Conservation (phyloP, 2,888 invertebrate genomes). For the Dryobotodes eremita region DNA sequence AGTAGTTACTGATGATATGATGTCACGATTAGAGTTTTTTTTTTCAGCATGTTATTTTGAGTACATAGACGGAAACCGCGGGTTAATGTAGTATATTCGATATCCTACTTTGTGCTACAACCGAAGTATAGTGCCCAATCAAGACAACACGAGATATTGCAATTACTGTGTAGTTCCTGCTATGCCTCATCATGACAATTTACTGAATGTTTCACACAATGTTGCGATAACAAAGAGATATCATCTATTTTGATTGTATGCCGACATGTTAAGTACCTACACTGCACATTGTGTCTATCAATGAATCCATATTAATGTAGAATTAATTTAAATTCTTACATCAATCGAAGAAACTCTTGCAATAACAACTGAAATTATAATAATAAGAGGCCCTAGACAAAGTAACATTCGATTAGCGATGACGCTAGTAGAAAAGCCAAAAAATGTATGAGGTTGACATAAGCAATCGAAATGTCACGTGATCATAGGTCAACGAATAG, state of each 20-base stretch:
- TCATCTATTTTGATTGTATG: constrained; percentile 32
- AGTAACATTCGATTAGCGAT: too few relatives aligned
- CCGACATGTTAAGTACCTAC: constrained; percentile 3
- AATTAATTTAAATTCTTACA: background rate
- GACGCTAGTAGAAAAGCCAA: too few relatives aligned
- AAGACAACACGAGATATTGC: constrained; percentile 42
- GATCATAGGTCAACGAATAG: too few relatives aligned
- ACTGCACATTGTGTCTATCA: constrained; percentile 11
- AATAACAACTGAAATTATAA: background rate
- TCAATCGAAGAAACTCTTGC: too few relatives aligned
- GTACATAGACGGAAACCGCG: background rate
- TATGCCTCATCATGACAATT: constrained; percentile 34
- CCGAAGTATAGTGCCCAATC: constrained; percentile 34
- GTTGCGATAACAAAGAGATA: constrained; percentile 20
- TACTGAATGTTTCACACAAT: constrained; percentile 36
- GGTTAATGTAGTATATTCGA: background rate
- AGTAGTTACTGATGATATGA: background rate
- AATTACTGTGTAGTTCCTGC: constrained; percentile 52
- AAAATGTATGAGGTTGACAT: too few relatives aligned
- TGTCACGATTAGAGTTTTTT: background rate
- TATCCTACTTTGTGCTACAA: background rate
- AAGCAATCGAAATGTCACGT: too few relatives aligned
- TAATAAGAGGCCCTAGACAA: too few relatives aligned
- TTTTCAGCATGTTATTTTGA: too few relatives aligned
- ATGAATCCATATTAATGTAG: constrained; percentile 23